Base-by-base conservation (phyloP, 2,113 vertebrate genomes). In the Puntigrus tetrazona region DNA sequence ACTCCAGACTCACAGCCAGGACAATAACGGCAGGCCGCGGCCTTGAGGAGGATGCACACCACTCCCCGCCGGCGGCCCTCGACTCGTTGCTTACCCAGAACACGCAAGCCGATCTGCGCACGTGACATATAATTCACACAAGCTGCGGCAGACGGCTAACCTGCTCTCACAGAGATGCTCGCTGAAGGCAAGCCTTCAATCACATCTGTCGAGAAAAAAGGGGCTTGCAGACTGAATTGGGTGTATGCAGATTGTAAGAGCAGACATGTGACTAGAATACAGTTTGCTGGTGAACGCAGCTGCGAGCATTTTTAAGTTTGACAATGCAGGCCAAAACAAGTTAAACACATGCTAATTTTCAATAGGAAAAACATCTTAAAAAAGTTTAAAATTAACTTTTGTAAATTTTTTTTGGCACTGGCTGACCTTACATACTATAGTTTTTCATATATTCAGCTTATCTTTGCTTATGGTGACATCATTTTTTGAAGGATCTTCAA, bases 21-120 rank as follows among this genome's bases (percentile, higher is more conserved):
- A 90, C 90, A 93, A 92, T 91, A 84, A 91, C 84, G 38, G 80
- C 43, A 29, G 57, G 85, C 72, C 67, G 63, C 85, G 81, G 86
- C 89, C 90, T 91, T 86, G 85, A 76, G 87, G 73, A 29, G 86
- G 89, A 90, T 84, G 88, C 82, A 73, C 84, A 89, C 86, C 86
- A 79, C 89, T 77, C 29, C 59, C 82, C 41, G 0, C 25, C 5
- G n/a, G 34, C 7, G 90, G 87, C 89, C 86, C 18, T 43, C 78
- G 72, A 86, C 86, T 85, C 86, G 85, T 88, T 81, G 88, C 89
- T 88, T 90, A 89, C 59, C 3, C 59, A 47, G 8, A 43, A 14
- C 59, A 47, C 5, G 31, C 34, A 77, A 34, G 25, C 16, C 8
- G 8, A 20, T 31, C 43, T 9, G n/a, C 16, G 27, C 8, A 57